Evolutionary conservation across 1,140 invertebrate genomes (phyloP).

Genomic region (Aphis gossypii): DNA sequence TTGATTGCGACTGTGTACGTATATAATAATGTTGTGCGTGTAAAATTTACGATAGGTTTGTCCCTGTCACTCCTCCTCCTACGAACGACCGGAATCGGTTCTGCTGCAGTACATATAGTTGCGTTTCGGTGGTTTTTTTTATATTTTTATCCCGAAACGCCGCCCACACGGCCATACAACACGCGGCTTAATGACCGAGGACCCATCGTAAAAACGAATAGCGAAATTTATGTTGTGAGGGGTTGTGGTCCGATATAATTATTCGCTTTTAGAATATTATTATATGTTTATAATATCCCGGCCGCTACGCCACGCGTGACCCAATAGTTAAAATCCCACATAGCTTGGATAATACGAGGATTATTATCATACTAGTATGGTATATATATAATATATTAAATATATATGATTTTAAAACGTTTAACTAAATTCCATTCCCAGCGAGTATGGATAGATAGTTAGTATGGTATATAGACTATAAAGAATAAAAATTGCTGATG

Average conservation of each 20-base stretch:
- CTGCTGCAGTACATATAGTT: neutral
- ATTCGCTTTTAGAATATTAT: slow-evolving; percentile 46
- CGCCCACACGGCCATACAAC: slow-evolving; percentile 33
- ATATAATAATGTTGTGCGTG: neutral
- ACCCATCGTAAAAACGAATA: slow-evolving; percentile 51
- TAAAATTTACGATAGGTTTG: slow-evolving; percentile 56
- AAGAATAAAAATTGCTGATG: neutral
- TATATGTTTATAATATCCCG: neutral
- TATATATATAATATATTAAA: neutral
- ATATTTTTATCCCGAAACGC: slow-evolving; percentile 18
- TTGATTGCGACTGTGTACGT: slow-evolving; percentile 54
- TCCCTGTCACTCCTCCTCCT: neutral
- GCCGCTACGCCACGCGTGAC: neutral
- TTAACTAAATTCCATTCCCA: neutral
- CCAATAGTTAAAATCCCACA: neutral
- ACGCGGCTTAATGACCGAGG: slow-evolving; percentile 47
- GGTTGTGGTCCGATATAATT: slow-evolving; percentile 32
- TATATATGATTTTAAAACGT: neutral
- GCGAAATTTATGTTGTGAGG: slow-evolving; percentile 42
- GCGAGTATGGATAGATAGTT: neutral
- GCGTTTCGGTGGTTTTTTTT: neutral
- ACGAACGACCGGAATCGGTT: neutral
- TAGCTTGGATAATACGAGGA: slow-evolving; percentile 5
- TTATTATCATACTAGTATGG: neutral
- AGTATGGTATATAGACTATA: neutral